phyloP scores from a whole-genome alignment of 1,140 invertebrate species.

The Augochlora pura region DNA sequence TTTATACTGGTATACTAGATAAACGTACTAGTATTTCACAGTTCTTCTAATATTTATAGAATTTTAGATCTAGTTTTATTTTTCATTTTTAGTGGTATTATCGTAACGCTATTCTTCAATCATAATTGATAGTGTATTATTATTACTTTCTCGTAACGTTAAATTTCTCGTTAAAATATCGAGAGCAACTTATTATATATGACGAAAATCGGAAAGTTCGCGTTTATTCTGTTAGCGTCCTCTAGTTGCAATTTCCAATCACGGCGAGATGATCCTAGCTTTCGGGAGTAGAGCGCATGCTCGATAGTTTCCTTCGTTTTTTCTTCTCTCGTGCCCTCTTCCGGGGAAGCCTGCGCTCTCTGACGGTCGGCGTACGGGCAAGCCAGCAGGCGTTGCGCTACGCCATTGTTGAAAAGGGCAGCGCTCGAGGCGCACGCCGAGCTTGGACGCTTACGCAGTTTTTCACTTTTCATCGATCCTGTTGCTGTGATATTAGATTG shows the following conservation, averaged over 20 bases:
- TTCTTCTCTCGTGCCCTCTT: conserved; percentile 49
- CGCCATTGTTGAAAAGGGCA: conserved; percentile 75
- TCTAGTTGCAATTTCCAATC: conserved; percentile 52
- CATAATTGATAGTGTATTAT: background rate
- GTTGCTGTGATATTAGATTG: conserved; percentile 75
- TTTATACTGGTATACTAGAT: background rate
- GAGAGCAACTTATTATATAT: no score
- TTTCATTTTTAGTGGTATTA: background rate
- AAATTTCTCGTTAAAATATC: no score
- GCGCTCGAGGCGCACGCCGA: conserved; percentile 73
- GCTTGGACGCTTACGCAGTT: conserved; percentile 66
- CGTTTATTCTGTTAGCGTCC: conserved; percentile 29
- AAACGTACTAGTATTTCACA: background rate
- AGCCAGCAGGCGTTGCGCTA: conserved; percentile 48
- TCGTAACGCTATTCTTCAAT: background rate
- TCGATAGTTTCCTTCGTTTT: conserved; percentile 54
- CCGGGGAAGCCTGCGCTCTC: conserved; percentile 54
- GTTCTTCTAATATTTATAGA: background rate
- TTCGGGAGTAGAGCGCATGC: conserved; percentile 54
- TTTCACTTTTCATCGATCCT: conserved; percentile 63
- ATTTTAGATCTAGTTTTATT: background rate
- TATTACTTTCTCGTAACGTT: background rate
- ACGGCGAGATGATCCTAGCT: conserved; percentile 17
- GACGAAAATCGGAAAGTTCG: background rate
- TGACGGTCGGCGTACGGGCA: conserved; percentile 41